Percentiles rank a stretch among this genome's conserved stretches.
phyloP scores from a whole-genome alignment of 2,797 vertebrate species.

The Mycteria americana region DNA sequence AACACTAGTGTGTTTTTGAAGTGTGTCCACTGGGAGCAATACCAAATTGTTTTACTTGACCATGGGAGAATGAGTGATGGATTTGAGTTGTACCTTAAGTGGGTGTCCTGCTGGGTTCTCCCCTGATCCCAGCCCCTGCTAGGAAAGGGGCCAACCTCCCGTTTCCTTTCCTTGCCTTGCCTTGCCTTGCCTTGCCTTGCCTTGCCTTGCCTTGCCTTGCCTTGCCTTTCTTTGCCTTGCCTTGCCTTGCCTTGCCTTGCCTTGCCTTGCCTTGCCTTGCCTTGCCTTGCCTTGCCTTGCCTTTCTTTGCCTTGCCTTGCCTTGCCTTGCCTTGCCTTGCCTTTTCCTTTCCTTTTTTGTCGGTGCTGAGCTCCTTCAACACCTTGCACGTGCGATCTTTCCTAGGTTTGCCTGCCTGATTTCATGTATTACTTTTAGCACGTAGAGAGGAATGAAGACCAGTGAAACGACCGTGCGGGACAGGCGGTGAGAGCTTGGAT shows the following conservation, averaged over 20 bases:
- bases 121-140: neutral
- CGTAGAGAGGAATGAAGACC: neutral
- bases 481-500: neutral
- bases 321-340: neutral
- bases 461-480: neutral
- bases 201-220: too few species aligned
- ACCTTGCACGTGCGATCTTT: rapidly evolving
- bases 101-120: neutral
- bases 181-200: too few species aligned
- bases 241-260: too few species aligned
- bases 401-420: neutral
- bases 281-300: too few species aligned
- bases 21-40: neutral
- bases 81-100: neutral
- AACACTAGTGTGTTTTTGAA: neutral
- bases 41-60: neutral
- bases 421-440: neutral
- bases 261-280: too few species aligned
- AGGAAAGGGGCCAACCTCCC: neutral
- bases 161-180: too few species aligned
- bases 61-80: neutral
- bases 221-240: too few species aligned
- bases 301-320: neutral
- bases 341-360: neutral
- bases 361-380: neutral